Base-by-base conservation (phyloP, 2,888 invertebrate species). In the Lamellibrachia satsuma region DNA sequence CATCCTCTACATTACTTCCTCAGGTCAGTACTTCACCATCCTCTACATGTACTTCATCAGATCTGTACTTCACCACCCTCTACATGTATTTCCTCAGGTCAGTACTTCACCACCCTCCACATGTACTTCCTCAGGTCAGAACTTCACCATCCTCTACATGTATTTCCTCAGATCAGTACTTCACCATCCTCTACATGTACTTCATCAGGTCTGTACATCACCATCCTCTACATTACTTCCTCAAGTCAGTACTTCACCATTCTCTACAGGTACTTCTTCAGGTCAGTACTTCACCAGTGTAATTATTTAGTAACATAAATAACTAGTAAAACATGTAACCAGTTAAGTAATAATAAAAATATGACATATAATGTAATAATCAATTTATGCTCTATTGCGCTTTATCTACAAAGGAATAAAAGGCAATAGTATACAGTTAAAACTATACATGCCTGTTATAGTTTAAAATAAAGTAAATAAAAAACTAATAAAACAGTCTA, bases 11-110 rank as follows among this genome's bases (percentile, higher is more conserved):
- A 96, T 96, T 96, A 96, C 95, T 96, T 96, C 95, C 94, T 96
- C 91, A 95, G 96, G 96, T 96, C 93, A 93, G 93, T 75, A 7
- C 22, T 95, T 96, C 93, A 94, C 96, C 90, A 96, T 96, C 93
- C 91, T 94, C 52, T 95, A 95, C 93, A 94, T 95, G 92, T 94
- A 95, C 93, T 96, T 96, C 93, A 93, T 95, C 75, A 92, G 95
- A 6, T 95, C 94, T 6, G 94, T 39, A 39, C 39, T 0, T 39
- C 39, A 39, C 95, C 90, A 95, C 96, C 52, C 95, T 96, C 93
- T 96, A 96, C 95, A 96, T 96, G 96, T 96, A 96, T 95, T 96
- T 96, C 95, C 94, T 96, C 91, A 95, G 96, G 96, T 96, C 93
- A 93, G 93, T 39, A 39, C 39, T 39, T 39, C 39, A 39, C 39